Percentiles rank a stretch among this genome's conserved stretches.
phyloP scores from a whole-genome alignment of 2,888 invertebrate genomes.

The Tinea semifulvella region DNA sequence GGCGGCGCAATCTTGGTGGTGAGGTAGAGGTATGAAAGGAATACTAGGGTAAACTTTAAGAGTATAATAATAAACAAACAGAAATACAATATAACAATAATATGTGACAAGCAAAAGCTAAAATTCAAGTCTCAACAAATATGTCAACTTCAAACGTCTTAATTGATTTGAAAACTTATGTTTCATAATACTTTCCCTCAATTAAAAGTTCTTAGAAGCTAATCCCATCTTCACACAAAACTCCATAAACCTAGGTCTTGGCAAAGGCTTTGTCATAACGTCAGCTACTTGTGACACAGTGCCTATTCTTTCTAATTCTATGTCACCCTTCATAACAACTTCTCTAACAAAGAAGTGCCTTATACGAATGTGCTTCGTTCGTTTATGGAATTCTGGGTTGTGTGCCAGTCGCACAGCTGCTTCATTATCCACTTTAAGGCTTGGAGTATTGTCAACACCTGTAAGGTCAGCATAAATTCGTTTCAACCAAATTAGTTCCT shows the following conservation, averaged over 20 bases:
- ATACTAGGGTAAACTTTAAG: too few relatives aligned
- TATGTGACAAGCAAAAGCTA: too few relatives aligned
- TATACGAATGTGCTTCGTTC: constrained; percentile 23
- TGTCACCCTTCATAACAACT: not conserved
- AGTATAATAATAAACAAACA: too few relatives aligned
- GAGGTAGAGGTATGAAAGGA: too few relatives aligned
- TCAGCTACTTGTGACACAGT: constrained; percentile 15
- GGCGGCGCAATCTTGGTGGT: too few relatives aligned
- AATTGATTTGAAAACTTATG: too few relatives aligned
- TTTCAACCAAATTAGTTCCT: constrained; percentile 26
- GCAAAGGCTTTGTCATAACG: constrained; percentile 17
- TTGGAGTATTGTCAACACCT: constrained; percentile 8
- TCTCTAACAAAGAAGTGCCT: constrained; percentile 16
- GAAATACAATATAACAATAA: too few relatives aligned
- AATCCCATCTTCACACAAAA: constrained; percentile 1
- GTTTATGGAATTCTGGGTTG: constrained; percentile 23
- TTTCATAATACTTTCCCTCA: too few relatives aligned
- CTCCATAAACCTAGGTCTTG: not conserved
- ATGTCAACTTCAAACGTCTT: too few relatives aligned
- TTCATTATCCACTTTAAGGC: constrained; percentile 22
- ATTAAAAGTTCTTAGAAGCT: too few relatives aligned
- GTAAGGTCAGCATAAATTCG: constrained; percentile 19
- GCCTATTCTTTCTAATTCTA: not conserved
- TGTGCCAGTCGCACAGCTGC: constrained; percentile 22
- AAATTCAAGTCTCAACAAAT: too few relatives aligned